phyloP scores from a whole-genome alignment of 2,888 invertebrate species.

The Lithophane socia region DNA sequence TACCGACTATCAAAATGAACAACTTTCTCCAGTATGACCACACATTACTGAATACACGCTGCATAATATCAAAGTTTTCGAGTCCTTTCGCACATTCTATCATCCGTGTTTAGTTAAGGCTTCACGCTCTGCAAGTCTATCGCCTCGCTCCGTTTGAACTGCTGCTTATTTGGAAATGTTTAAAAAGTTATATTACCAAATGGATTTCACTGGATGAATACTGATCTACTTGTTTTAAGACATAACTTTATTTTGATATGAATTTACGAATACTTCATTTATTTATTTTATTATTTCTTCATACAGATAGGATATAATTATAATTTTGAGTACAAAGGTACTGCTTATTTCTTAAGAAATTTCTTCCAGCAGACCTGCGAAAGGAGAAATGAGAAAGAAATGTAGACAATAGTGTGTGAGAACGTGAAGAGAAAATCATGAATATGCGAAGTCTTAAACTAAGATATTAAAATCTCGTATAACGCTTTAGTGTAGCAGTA shows the following conservation, averaged over 20 bases:
- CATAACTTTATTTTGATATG: not conserved
- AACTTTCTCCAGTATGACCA: not conserved
- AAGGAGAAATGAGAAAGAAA: no score
- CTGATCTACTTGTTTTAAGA: constrained; percentile 15
- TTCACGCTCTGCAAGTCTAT: constrained; percentile 82
- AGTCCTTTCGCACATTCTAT: constrained; percentile 39
- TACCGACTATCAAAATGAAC: no score
- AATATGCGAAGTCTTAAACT: no score
- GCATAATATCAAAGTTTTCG: not conserved
- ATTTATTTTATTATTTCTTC: no score
- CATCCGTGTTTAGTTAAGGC: constrained; percentile 77
- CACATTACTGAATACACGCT: not conserved
- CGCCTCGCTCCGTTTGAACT: constrained; percentile 82
- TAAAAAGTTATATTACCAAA: constrained; percentile 82
- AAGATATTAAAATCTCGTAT: no score
- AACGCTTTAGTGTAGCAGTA: not conserved
- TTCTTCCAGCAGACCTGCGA: no score
- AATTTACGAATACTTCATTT: not conserved
- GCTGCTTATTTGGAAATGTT: constrained; percentile 83
- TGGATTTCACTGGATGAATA: constrained; percentile 74
- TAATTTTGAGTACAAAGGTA: no score
- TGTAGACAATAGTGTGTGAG: no score
- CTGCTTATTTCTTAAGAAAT: no score
- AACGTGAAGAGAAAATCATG: no score
- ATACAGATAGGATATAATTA: no score